Evolutionary conservation across 2,797 vertebrate species (phyloP), one percentile per base, ranked within the genome.

Genomic region (Glossophaga mutica): DNA sequence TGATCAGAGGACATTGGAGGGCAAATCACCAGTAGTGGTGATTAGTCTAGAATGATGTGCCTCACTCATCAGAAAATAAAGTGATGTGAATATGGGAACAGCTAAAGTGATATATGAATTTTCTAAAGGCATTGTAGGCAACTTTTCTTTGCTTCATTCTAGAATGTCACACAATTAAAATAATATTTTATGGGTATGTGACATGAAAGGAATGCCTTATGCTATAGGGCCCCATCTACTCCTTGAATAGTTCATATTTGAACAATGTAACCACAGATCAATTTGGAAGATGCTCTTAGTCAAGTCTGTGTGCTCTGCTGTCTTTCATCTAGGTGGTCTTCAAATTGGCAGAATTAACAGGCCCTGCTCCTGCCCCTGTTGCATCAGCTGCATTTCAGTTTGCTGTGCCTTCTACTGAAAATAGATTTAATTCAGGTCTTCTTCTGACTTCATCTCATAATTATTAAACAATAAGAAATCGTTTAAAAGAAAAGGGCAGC

Each of bases 31-130:
- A 78, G 71, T 87, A 29, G 9, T 87, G 52, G 94, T 92, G 93
- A 97, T 97, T 94, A 94, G 92, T 97, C 81, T 93, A n/a, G 12
- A 5, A 4, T 83, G 87, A 96, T 93, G 84, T 86, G 29, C 44
- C 84, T 97, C 81, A 94, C 81, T 95, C 37, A 85, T 94, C 87
- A 96, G 50, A 37, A 96, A 89, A 96, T 96, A 96, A 96, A 97
- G 77, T 96, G 87, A 83, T 92, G 89, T 83, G 94, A 90, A 73
- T 90, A 86, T 76, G 42, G 90, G 67, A 94, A 90, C 48, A 96
- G 87, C 57, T 85, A 92, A 91, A 90, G 55, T 21, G 7, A 96
- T 95, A 93, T 57, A 93, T 92, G 78, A 74, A 29, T 77, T 76
- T 83, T 94, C 22, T 50, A 50, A 85, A 48, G 34, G 18, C 50